Conservation (phyloP, 1,140 invertebrate genomes). For the Zaprionus gabonicus region DNA sequence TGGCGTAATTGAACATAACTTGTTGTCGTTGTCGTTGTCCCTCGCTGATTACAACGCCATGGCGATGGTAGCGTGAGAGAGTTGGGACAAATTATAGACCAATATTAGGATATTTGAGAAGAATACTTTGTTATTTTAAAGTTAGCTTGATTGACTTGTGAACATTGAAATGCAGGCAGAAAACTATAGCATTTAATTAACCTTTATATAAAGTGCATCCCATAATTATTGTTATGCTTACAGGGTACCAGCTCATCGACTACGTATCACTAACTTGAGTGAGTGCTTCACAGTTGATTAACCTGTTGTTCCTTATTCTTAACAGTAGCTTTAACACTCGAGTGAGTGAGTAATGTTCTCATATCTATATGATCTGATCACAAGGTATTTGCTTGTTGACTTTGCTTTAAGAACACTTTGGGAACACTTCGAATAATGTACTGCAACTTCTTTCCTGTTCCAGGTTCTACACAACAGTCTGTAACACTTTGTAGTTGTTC, state of each 20-base stretch:
- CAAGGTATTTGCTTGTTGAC: neutral
- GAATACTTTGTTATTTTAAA: neutral
- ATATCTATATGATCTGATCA: neutral
- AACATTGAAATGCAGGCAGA: neutral
- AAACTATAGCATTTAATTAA: too few species aligned
- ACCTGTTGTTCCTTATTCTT: neutral
- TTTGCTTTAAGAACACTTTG: too few species aligned
- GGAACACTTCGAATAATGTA: too few species aligned
- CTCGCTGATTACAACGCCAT: conserved; percentile 40
- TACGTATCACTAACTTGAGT: neutral
- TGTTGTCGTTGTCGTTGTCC: conserved; percentile 50
- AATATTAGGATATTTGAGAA: neutral
- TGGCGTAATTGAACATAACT: conserved; percentile 59
- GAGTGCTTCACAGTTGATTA: neutral
- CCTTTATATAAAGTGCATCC: neutral
- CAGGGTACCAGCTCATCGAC: neutral
- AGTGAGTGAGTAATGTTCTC: neutral
- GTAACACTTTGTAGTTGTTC: too few species aligned
- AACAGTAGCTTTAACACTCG: neutral
- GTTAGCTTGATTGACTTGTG: neutral
- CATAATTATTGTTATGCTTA: neutral
- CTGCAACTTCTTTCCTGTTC: too few species aligned
- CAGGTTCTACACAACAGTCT: too few species aligned
- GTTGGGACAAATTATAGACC: neutral
- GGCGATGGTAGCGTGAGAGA: conserved; percentile 32